These are phyloP conservation scores for Botia almorhae DNA, from an alignment of 2,797 vertebrate genomes.

Conservation along the genomic window DNA sequence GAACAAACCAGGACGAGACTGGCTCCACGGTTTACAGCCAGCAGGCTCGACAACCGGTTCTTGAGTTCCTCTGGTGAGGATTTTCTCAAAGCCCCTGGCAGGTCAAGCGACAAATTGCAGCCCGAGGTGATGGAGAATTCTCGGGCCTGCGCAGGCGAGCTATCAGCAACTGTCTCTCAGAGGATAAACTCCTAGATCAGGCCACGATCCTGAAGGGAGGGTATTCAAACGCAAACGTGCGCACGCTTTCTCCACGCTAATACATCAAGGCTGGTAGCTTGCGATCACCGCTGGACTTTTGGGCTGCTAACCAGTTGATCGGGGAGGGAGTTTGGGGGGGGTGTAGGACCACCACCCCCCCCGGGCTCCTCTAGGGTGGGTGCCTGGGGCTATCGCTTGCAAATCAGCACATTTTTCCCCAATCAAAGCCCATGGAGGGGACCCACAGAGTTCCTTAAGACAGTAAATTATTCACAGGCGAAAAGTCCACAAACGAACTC, in stretches of 20 bases:
- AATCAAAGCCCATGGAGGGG: slow-evolving; percentile 78
- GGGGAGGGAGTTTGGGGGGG: slow-evolving; percentile 34
- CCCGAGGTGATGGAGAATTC: slow-evolving; percentile 74
- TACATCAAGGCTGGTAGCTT: slow-evolving; percentile 14
- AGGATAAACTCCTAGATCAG: slow-evolving; percentile 64
- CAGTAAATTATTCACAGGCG: slow-evolving; percentile 80
- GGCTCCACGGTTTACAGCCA: slow-evolving; percentile 55
- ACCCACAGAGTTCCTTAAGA: slow-evolving; percentile 76
- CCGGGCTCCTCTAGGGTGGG: slow-evolving; percentile 75
- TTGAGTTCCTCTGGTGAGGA: slow-evolving; percentile 75
- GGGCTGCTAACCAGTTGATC: slow-evolving; percentile 56
- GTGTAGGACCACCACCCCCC: slow-evolving; percentile 57
- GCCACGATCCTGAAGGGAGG: slow-evolving; percentile 58
- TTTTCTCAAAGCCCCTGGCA: slow-evolving; percentile 82
- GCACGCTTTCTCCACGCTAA: slow-evolving; percentile 17
- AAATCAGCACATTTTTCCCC: slow-evolving; percentile 77
- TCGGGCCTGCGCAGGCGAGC: slow-evolving; percentile 52
- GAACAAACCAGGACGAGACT: slow-evolving; percentile 35
- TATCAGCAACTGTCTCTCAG: slow-evolving; percentile 70
- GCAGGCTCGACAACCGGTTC: slow-evolving; percentile 67
- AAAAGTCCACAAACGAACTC: slow-evolving; percentile 71
- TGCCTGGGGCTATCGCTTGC: slow-evolving; percentile 79
- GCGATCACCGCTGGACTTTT: slow-evolving; percentile 13
- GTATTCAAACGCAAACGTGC: slow-evolving; percentile 3
- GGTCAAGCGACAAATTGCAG: slow-evolving; percentile 83